Evolutionary conservation across 2,113 vertebrate genomes (phyloP).

Genomic region (Tychaedon coryphoeus): DNA sequence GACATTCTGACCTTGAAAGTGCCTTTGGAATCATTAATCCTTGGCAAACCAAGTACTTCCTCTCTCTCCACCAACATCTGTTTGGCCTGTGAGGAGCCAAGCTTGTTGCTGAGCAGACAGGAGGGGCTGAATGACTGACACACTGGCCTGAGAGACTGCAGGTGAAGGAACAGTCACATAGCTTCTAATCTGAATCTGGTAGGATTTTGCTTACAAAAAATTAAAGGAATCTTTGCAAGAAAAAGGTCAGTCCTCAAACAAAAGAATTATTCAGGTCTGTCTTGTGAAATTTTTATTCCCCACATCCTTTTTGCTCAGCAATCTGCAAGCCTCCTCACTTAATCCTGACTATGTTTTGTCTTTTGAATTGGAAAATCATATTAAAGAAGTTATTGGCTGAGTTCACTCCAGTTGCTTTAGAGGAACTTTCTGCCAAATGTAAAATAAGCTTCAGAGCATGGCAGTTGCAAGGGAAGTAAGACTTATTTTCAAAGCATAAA

Average conservation of each 20-base stretch:
- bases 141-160: background rate
- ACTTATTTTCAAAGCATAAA: background rate
- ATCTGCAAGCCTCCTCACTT: background rate
- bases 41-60: background rate
- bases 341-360: background rate
- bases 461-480: background rate
- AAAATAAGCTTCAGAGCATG: background rate
- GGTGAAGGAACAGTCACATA: background rate
- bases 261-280: background rate
- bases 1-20: background rate
- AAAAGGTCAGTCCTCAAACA: background rate
- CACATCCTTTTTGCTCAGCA: background rate
- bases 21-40: background rate
- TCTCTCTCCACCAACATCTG: background rate
- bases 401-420: background rate
- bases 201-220: background rate
- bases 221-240: background rate
- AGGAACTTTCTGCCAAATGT: background rate
- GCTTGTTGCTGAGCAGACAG: background rate
- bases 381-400: background rate
- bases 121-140: background rate
- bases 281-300: background rate
- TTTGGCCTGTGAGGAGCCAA: background rate
- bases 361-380: background rate
- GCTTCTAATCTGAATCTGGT: background rate